A percentile compares a stretch with the other conserved stretches of the same genome.
Conservation (phyloP, 1,140 invertebrate genomes). For the Solen grandis region DNA sequence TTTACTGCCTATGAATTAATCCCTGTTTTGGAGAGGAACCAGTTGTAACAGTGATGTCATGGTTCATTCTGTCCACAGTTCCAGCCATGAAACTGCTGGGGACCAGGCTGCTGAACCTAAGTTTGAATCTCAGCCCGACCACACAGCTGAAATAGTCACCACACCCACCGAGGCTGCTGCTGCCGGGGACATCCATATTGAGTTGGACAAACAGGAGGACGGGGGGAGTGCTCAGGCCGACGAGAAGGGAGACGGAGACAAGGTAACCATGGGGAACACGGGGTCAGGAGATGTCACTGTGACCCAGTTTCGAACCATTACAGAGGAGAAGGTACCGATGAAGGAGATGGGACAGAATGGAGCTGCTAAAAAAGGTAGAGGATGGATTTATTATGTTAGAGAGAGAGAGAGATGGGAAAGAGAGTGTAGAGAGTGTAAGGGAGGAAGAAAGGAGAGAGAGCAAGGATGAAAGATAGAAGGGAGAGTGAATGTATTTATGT, state of each 20-base stretch:
- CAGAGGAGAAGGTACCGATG: not conserved
- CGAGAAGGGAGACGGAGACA: not conserved
- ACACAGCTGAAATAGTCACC: conserved; percentile 5
- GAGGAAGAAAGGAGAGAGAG: no score
- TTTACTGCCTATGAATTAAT: no score
- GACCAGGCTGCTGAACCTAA: no score
- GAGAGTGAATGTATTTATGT: no score
- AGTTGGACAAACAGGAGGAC: not conserved
- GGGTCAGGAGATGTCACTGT: conserved; percentile 8
- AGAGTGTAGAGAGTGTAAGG: no score
- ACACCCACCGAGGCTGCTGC: conserved; percentile 32
- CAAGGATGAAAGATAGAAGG: no score
- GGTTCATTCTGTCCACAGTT: no score
- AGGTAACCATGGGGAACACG: not conserved
- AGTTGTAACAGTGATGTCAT: no score
- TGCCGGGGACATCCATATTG: conserved; percentile 7
- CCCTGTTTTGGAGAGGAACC: no score
- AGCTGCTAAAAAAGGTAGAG: not conserved
- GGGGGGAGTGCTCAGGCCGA: not conserved
- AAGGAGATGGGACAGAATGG: not conserved
- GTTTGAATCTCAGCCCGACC: conserved; percentile 1
- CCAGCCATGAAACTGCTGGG: no score
- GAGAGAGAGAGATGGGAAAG: no score
- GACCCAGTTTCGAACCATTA: not conserved
- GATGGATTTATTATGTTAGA: no score